These are phyloP conservation scores for Zaprionus lineosus DNA, from an alignment of 2,888 invertebrate genomes.

Conservation along the genomic window DNA sequence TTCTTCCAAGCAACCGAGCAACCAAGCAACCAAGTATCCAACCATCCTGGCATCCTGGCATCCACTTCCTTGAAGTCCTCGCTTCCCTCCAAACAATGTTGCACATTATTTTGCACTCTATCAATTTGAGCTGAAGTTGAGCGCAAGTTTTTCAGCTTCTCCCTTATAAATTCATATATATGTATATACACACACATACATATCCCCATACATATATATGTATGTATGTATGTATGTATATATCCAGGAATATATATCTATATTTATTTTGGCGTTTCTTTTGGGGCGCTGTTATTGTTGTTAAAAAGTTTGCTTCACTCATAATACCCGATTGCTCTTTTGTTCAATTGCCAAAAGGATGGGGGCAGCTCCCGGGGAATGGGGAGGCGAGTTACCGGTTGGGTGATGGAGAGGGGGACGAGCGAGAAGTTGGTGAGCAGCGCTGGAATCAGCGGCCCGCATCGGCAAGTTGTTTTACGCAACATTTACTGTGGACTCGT, in stretches of 20 bases:
- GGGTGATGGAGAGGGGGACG: background rate
- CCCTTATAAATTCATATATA: background rate
- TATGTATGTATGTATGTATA: constrained; percentile 29
- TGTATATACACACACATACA: constrained; percentile 16
- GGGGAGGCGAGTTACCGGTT: background rate
- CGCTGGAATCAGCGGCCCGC: constrained; percentile 44
- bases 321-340: constrained; percentile 76
- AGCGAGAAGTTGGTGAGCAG: background rate
- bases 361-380: constrained; percentile 1
- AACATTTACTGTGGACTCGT: constrained; percentile 61
- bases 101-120: constrained; percentile 73
- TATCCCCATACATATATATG: constrained; percentile 10
- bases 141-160: constrained; percentile 44
- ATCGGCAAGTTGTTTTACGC: constrained; percentile 72
- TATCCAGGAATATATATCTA: constrained; percentile 20
- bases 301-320: constrained; percentile 72
- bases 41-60: no score
- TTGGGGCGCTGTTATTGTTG: constrained; percentile 51
- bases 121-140: constrained; percentile 55
- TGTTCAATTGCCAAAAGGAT: constrained; percentile 65
- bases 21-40: no score
- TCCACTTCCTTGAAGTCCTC: no score
- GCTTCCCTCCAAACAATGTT: constrained; percentile 53
- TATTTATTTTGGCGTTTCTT: constrained; percentile 34
- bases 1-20: no score